Evolutionary conservation across 2,797 vertebrate species (phyloP).

Genomic region (Mormyrops attenuatus): DNA sequence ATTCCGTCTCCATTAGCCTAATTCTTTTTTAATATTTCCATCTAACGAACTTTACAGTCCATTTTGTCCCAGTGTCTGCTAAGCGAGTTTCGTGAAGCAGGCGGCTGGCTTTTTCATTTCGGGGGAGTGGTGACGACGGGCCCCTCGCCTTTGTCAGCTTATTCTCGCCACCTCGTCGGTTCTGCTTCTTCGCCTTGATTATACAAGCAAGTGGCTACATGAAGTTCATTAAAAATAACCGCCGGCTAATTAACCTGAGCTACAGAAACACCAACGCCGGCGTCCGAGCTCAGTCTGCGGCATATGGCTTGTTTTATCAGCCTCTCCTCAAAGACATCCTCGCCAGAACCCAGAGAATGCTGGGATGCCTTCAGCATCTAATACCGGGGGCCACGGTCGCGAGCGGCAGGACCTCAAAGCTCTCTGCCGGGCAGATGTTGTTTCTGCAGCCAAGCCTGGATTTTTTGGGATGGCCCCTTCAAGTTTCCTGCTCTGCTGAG

Average conservation of each 20-base stretch:
- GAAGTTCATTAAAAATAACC: conserved; percentile 99
- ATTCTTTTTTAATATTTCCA: conserved; percentile 99
- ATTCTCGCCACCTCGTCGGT: conserved; percentile 98
- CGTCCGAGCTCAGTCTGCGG: conserved; percentile 83
- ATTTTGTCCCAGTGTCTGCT: conserved; percentile 99
- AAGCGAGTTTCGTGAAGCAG: conserved; percentile 99
- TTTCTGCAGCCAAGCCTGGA: conserved; percentile 67
- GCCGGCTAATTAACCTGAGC: conserved; percentile 99
- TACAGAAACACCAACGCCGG: conserved; percentile 93
- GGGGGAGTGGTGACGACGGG: conserved; percentile 71
- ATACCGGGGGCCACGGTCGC: conserved; percentile 71
- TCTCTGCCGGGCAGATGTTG: conserved; percentile 66
- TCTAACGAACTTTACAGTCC: conserved; percentile 99
- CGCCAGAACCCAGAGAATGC: conserved; percentile 63
- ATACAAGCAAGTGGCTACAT: conserved; percentile 99
- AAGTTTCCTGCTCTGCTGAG: conserved; percentile 47
- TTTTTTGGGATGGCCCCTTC: conserved; percentile 76
- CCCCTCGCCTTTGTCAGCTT: conserved; percentile 96
- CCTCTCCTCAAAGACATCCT: conserved; percentile 63
- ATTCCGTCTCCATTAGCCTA: conserved; percentile 99
- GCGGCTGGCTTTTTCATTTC: conserved; percentile 96
- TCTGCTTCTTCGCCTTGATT: conserved; percentile 99
- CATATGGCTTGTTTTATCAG: conserved; percentile 74
- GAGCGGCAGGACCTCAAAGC: conserved; percentile 69
- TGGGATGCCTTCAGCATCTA: conserved; percentile 58